A percentile compares a stretch with the other conserved stretches of the same genome.
Conservation (phyloP, 2,888 invertebrate genomes). For the Chymomyza caudatula region DNA sequence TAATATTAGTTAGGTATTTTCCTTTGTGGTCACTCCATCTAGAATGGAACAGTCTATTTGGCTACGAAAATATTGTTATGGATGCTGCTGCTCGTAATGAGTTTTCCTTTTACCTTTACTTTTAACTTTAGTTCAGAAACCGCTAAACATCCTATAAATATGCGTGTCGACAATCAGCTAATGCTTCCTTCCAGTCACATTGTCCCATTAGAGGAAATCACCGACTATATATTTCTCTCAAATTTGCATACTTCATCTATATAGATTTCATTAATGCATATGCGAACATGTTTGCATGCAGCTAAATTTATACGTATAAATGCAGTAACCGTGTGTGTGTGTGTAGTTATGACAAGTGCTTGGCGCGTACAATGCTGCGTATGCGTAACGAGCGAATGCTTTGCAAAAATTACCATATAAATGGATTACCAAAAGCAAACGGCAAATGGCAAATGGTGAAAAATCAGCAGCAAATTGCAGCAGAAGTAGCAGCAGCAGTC, state of each 20-base stretch:
- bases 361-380: conserved; percentile 7
- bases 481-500: conserved; percentile 27
- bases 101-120: too few relatives aligned
- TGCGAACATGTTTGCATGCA: background rate
- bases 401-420: conserved; percentile 63
- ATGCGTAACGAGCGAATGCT: conserved; percentile 15
- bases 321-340: conserved; percentile 23
- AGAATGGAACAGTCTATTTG: too few relatives aligned
- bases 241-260: background rate
- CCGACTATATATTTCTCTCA: background rate
- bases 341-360: conserved; percentile 58
- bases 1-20: too few relatives aligned
- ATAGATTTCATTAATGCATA: background rate
- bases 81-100: too few relatives aligned
- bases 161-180: background rate
- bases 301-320: background rate
- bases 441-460: conserved; percentile 31
- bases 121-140: too few relatives aligned
- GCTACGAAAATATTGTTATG: too few relatives aligned
- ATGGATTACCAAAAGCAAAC: conserved; percentile 50
- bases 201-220: background rate
- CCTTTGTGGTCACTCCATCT: too few relatives aligned
- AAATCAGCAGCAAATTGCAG: conserved; percentile 26
- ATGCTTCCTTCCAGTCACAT: background rate
- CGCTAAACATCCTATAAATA: too few relatives aligned